Evolutionary conservation across 2,797 vertebrate genomes (phyloP).

Genomic region (Erpetoichthys calabaricus): DNA sequence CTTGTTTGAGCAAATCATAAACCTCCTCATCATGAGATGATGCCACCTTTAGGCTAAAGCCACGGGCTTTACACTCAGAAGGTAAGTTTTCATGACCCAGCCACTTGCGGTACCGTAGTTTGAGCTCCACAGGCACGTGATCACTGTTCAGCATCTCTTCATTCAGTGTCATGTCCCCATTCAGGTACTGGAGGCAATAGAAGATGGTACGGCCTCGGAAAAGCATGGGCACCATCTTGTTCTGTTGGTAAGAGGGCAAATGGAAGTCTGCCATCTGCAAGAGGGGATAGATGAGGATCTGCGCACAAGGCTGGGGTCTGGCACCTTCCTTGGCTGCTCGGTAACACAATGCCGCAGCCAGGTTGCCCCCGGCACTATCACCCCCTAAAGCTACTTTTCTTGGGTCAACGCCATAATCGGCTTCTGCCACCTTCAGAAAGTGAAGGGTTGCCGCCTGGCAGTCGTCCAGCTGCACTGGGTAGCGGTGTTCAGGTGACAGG

Average conservation of each 20-base stretch:
- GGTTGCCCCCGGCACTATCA: constrained; percentile 60
- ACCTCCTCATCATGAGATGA: constrained; percentile 31
- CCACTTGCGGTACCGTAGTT: constrained; percentile 47
- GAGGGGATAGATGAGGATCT: constrained; percentile 60
- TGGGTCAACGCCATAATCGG: constrained; percentile 52
- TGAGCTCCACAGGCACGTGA: constrained; percentile 46
- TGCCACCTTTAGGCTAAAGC: constrained; percentile 16
- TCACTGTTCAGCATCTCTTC: constrained; percentile 29
- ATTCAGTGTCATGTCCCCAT: constrained; percentile 23
- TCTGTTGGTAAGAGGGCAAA: constrained; percentile 70
- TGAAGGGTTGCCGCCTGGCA: constrained; percentile 46
- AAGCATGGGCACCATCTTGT: constrained; percentile 49
- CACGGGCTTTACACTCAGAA: constrained; percentile 39
- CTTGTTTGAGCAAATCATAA: constrained; percentile 13
- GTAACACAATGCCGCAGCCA: constrained; percentile 50
- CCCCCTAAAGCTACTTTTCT: constrained; percentile 50
- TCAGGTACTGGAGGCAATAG: constrained; percentile 46
- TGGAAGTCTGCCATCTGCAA: constrained; percentile 61
- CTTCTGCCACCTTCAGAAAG: constrained; percentile 54
- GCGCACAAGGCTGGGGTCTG: constrained; percentile 58
- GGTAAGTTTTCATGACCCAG: constrained; percentile 53
- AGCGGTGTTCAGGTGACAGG: constrained; percentile 55
- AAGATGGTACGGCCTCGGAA: constrained; percentile 24
- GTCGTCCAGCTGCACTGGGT: constrained; percentile 46
- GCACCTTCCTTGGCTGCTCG: constrained; percentile 37